These are phyloP conservation scores for Pachymerium ferrugineum DNA, from an alignment of 2,888 invertebrate species.

Conservation along the genomic window DNA sequence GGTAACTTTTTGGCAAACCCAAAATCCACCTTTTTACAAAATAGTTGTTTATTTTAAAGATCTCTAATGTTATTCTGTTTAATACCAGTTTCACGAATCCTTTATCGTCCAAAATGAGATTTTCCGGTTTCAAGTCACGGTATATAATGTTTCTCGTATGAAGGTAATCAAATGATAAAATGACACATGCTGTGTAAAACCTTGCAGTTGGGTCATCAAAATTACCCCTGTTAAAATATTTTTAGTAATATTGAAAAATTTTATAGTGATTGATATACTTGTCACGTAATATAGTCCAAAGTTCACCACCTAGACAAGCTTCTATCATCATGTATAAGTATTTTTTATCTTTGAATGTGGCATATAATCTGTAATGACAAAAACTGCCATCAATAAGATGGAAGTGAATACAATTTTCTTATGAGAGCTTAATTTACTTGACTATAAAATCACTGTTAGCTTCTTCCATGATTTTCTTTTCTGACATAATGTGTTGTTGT, in stretches of 20 bases:
- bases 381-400: background rate
- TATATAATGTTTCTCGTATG: slow-evolving; percentile 97
- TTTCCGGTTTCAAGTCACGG: slow-evolving; percentile 77
- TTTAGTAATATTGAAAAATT: too few species aligned
- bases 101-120: slow-evolving; percentile 80
- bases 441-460: slow-evolving; percentile 96
- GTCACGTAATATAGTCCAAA: slow-evolving; percentile 89
- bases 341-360: slow-evolving; percentile 94
- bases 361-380: slow-evolving; percentile 63
- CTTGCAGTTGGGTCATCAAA: slow-evolving; percentile 90
- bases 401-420: background rate
- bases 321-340: slow-evolving; percentile 99
- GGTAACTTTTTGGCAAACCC: slow-evolving; percentile 93
- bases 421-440: too few species aligned
- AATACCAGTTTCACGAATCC: slow-evolving; percentile 85
- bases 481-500: slow-evolving; percentile 98
- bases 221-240: slow-evolving; percentile 62
- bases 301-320: slow-evolving; percentile 93
- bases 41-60: background rate
- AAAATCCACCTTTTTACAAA: slow-evolving; percentile 71
- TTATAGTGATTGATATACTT: slow-evolving; percentile 42
- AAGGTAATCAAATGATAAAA: slow-evolving; percentile 95
- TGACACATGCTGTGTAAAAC: slow-evolving; percentile 95
- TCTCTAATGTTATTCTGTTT: too few species aligned
- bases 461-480: slow-evolving; percentile 93